These are phyloP conservation scores for Dryas iulia DNA, from an alignment of 1,140 invertebrate genomes.

Conservation along the genomic window DNA sequence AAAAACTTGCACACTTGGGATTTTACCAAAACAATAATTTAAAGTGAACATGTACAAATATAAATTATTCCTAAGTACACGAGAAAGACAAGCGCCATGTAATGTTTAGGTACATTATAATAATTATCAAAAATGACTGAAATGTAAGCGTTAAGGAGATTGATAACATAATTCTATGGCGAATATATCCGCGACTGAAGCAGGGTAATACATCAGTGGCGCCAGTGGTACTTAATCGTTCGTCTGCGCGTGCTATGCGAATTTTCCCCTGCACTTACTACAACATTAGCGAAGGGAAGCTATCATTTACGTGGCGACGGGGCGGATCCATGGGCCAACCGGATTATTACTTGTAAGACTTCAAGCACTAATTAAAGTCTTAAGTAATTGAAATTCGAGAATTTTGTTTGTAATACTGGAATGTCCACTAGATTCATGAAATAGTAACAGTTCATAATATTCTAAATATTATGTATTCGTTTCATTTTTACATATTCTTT, in stretches of 20 bases:
- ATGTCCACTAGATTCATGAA: background rate
- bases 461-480: background rate
- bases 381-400: conserved; percentile 37
- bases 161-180: conserved; percentile 28
- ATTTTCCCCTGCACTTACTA: conserved; percentile 59
- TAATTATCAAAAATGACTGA: background rate
- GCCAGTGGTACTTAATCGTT: conserved; percentile 62
- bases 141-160: conserved; percentile 6
- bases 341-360: conserved; percentile 37
- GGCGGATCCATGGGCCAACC: conserved; percentile 38
- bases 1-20: background rate
- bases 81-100: background rate
- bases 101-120: background rate
- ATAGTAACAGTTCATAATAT: background rate
- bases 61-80: background rate
- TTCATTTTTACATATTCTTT: background rate
- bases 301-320: conserved; percentile 72
- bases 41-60: background rate
- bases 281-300: conserved; percentile 67
- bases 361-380: conserved; percentile 30
- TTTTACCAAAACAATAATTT: background rate
- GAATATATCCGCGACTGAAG: conserved; percentile 21
- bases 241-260: conserved; percentile 65
- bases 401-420: conserved; percentile 19
- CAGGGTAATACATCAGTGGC: conserved; percentile 61